Evolutionary conservation across 2,888 invertebrate species (phyloP), one percentile per base, ranked within the genome.

Genomic region (Drosophila dives): DNA sequence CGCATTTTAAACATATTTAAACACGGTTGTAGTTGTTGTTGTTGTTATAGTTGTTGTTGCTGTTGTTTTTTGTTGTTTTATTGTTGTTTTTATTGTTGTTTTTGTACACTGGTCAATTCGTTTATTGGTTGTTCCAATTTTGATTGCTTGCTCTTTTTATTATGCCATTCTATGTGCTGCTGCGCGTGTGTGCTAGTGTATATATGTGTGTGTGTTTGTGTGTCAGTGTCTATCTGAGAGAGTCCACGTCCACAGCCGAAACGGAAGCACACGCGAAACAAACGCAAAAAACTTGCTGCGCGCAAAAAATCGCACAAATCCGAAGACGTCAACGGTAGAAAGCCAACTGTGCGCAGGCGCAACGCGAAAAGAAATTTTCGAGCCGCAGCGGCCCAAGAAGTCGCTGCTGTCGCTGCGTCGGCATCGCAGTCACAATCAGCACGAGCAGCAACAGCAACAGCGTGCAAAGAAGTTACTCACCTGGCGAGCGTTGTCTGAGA

Each of bases 271-370:
- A 88, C 89, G 88, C 86, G 82, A 84, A 77, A 72, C 63, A 42
- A 77, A 50, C 79, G 80, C 59, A 59, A 70, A 72, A 70, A 63
- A 42, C 29, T 66, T 77, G 64, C 71, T 75, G 71, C 72, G 85
- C 80, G 72, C 62, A 75, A 79, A 89, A 79, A 87, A 89, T 85
- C 91, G 80, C 90, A 90, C 91, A 92, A 93, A 92, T 92, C 93
- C 93, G 92, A 89, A 91, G 91, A 92, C 93, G 92, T 91, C 91
- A 91, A 93, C 92, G 93, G 92, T 92, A 92, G 92, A 93, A 93
- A 93, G 92, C 91, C 92, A 92, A 93, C 93, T 93, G 93, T 92
- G 93, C 92, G 92, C 91, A 90, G 92, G 93, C 92, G 93, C 92
- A 88, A 73, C 73, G 84, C 83, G 83, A 91, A 92, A 92, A 90